phyloP scores from a whole-genome alignment of 2,113 vertebrate species.

The Indicator indicator region DNA sequence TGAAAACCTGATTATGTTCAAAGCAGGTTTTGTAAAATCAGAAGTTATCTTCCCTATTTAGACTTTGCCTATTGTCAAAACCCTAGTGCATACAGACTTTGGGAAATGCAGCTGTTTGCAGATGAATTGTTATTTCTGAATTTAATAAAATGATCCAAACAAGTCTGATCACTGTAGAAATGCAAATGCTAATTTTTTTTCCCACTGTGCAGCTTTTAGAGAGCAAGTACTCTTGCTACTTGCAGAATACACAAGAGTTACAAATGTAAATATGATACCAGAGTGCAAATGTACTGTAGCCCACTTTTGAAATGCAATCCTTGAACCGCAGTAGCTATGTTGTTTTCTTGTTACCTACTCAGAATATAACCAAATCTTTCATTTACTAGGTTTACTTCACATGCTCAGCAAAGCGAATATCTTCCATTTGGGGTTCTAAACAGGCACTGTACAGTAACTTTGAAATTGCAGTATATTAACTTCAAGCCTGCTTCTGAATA shows the following conservation, averaged over 20 bases:
- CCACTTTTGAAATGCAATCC: constrained; percentile 1
- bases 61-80: not conserved
- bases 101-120: not conserved
- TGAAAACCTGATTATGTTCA: not conserved
- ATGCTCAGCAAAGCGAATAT: constrained; percentile 6
- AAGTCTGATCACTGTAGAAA: not conserved
- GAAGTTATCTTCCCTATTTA: not conserved
- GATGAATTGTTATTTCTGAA: not conserved
- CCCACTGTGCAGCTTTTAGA: not conserved
- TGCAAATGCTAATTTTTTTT: not conserved
- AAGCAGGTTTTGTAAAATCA: not conserved
- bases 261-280: not conserved
- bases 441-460: not conserved
- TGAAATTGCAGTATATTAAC: constrained; percentile 4
- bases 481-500: constrained; percentile 23
- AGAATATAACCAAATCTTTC: constrained; percentile 59
- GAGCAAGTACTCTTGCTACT: not conserved
- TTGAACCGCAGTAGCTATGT: not conserved
- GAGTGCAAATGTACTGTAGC: not conserved
- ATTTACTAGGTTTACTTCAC: constrained; percentile 2
- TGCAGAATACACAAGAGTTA: not conserved
- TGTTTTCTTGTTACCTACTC: constrained; percentile 45
- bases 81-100: not conserved
- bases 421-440: constrained; percentile 39
- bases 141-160: not conserved